Evolutionary conservation across 2,888 invertebrate species (phyloP), one percentile per base, ranked within the genome.

Genomic region (Trisateles emortualis): DNA sequence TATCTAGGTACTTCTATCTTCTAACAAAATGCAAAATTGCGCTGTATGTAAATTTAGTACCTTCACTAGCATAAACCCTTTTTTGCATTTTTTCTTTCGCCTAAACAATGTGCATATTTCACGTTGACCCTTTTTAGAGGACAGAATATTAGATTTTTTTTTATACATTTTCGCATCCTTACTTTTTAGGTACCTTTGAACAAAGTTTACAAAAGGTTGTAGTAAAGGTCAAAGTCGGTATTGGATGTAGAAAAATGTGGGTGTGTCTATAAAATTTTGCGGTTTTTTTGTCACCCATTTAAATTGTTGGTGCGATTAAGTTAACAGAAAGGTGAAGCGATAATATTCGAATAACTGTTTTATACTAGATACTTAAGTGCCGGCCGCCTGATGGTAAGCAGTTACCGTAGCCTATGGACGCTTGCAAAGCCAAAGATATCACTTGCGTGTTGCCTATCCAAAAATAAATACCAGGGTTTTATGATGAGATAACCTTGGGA

Each of bases 21-120:
- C 26, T 1, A 8, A 26, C 16, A 24, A 24, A 26, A 22, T 40
- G 22, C 13, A n/a, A 36, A 45, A 5, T 19, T 14, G 8, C 6
- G 8, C 5, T n/a, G 5, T 44, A 51, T 39, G 44, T 51, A 33
- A 51, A 51, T 52, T 29, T 35, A 30, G 36, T 9, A 13, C 5
- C 19, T 14, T 16, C 29, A 6, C 39, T 59, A 47, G 17, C 29
- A 13, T 32, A 42, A 52, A 55, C 35, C 40, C 54, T 43, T 52
- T 65, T 54, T 58, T 56, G 39, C 19, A 36, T 39, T 47, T 52
- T 70, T 68, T 51, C 48, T 64, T 61, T 70, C 69, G 51, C 60
- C 66, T 66, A 75, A 83, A 82, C 76, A 79, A 80, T 78, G 78
- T 78, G 79, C 79, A 82, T 81, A 82, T 83, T 84, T 81, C 70